Percentiles rank a stretch among this genome's conserved stretches.
Evolutionary conservation across 2,888 invertebrate genomes (phyloP).

Genomic region (Pheosia gnoma): DNA sequence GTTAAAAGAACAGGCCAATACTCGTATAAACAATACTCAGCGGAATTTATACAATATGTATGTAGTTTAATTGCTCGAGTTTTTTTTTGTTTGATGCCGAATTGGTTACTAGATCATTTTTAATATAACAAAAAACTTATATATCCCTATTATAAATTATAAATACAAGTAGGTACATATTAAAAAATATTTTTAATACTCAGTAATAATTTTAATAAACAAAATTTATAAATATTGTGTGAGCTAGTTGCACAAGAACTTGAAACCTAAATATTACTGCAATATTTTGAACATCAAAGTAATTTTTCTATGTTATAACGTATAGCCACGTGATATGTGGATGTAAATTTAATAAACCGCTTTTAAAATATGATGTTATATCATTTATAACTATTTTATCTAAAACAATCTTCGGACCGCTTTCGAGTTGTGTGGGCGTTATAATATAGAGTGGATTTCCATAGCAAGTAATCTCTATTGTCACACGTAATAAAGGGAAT

Average conservation of each 20-base stretch:
- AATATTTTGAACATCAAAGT: background rate
- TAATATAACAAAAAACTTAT: too few relatives aligned
- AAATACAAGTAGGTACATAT: too few relatives aligned
- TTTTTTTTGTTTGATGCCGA: too few relatives aligned
- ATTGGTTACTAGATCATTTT: too few relatives aligned
- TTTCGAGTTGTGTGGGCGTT: constrained; percentile 22
- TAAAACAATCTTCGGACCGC: constrained; percentile 20
- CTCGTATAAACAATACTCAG: too few relatives aligned
- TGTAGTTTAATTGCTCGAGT: too few relatives aligned
- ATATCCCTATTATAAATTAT: too few relatives aligned
- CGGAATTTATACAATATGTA: too few relatives aligned
- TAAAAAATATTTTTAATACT: too few relatives aligned
- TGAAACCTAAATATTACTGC: background rate
- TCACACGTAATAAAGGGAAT: constrained; percentile 53
- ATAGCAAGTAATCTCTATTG: constrained; percentile 42
- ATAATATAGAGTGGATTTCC: constrained; percentile 13
- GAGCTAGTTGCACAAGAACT: background rate
- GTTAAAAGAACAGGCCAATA: too few relatives aligned
- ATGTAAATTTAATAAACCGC: constrained; percentile 20
- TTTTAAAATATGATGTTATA: constrained; percentile 17
- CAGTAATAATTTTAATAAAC: too few relatives aligned
- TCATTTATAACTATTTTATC: constrained; percentile 23
- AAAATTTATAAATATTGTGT: too few relatives aligned
- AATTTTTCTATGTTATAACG: background rate
- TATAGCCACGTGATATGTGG: constrained; percentile 16